These are phyloP conservation scores for Drosophila guanche DNA, from an alignment of 1,140 invertebrate genomes.

Conservation along the genomic window DNA sequence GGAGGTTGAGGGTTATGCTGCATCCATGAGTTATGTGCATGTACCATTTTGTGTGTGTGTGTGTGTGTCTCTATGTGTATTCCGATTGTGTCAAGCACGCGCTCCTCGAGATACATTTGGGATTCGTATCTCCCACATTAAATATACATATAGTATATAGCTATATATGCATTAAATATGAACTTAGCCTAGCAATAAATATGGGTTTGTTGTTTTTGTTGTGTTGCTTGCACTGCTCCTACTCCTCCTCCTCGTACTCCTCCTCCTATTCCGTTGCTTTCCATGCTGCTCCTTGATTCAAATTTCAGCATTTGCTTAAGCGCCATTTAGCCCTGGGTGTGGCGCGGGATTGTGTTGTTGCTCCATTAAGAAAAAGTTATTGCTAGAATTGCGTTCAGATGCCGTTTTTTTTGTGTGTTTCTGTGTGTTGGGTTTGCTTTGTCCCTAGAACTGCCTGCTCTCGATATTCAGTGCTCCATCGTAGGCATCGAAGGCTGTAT, in stretches of 20 bases:
- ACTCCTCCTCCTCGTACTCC: background rate
- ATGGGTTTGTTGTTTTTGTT: conserved; percentile 14
- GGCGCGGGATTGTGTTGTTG: background rate
- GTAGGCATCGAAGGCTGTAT: conserved; percentile 32
- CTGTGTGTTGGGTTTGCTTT: conserved; percentile 25
- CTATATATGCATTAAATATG: conserved; percentile 57
- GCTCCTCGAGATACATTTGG: conserved; percentile 47
- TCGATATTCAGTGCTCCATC: conserved; percentile 52
- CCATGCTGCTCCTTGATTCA: background rate
- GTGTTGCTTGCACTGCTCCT: too few species aligned
- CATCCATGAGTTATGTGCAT: conserved; percentile 1
- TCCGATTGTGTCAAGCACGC: conserved; percentile 52
- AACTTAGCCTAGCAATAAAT: conserved; percentile 77
- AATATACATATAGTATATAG: conserved; percentile 44
- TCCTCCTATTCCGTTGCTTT: conserved; percentile 13
- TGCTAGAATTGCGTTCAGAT: conserved; percentile 72
- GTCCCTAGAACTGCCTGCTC: conserved; percentile 57
- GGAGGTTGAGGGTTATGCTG: conserved; percentile 29
- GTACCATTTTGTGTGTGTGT: conserved; percentile 11
- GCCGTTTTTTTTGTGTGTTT: conserved; percentile 17
- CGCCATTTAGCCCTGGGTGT: conserved; percentile 7
- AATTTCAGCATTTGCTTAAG: conserved; percentile 40
- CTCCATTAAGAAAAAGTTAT: conserved; percentile 37
- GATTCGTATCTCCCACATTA: conserved; percentile 34
- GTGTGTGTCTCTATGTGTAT: conserved; percentile 8